phyloP scores from a whole-genome alignment of 92 coral and sea anemone species.

The Paragorgia papillata region DNA sequence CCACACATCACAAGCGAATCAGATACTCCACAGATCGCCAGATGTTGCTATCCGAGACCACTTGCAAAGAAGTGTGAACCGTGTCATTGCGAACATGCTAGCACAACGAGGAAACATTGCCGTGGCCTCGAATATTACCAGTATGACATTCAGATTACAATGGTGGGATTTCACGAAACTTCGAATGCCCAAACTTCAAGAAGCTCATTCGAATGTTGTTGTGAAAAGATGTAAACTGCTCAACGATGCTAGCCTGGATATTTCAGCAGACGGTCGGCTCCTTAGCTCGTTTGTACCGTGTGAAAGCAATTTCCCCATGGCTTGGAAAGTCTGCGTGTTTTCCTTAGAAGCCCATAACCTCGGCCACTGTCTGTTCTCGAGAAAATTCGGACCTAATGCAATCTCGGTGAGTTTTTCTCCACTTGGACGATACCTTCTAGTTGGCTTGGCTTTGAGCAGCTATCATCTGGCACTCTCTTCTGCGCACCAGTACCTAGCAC shows the following conservation, averaged over 20 bases:
- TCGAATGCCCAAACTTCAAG: constrained; percentile 67
- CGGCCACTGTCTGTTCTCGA: constrained; percentile 85
- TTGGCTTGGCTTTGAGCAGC: constrained; percentile 87
- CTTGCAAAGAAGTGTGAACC: constrained; percentile 76
- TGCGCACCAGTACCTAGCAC: constrained; percentile 67
- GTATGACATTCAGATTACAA: constrained; percentile 86
- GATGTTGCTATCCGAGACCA: constrained; percentile 77
- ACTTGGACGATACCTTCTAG: constrained; percentile 72
- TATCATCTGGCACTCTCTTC: constrained; percentile 29
- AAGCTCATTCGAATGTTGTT: constrained; percentile 59
- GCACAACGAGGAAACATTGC: constrained; percentile 94
- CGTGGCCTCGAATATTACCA: constrained; percentile 84
- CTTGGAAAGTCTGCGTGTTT: constrained; percentile 74
- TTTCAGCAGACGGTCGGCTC: constrained; percentile 78
- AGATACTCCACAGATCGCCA: constrained; percentile 1
- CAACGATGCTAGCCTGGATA: constrained; percentile 88
- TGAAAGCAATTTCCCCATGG: constrained; percentile 65
- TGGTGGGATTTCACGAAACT: constrained; percentile 87
- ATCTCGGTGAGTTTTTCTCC: constrained; percentile 87
- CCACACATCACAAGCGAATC: neutral
- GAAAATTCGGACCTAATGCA: constrained; percentile 86
- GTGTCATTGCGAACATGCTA: constrained; percentile 89
- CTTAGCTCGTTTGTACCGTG: constrained; percentile 90
- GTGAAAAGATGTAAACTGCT: constrained; percentile 84
- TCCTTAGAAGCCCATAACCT: constrained; percentile 67